Conservation (phyloP, 1,140 invertebrate species). For the Coenobita brevimanus region DNA sequence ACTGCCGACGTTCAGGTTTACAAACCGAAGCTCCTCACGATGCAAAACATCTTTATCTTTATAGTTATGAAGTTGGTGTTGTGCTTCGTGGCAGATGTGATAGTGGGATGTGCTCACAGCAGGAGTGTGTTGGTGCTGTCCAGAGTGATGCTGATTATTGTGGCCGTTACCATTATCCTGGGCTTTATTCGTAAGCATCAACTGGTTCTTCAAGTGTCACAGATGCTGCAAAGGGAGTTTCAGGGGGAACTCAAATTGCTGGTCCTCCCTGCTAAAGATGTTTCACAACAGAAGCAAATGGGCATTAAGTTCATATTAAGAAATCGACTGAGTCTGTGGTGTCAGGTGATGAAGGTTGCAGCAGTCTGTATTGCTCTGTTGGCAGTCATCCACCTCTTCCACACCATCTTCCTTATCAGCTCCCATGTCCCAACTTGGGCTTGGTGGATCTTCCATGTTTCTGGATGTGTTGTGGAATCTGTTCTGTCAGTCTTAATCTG, state of each 20-base stretch:
- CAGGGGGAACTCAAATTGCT: slow-evolving; percentile 50
- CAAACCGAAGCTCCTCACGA: slow-evolving; percentile 48
- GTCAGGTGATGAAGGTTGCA: slow-evolving; percentile 8
- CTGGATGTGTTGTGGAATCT: slow-evolving; percentile 21
- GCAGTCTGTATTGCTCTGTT: slow-evolving; percentile 1
- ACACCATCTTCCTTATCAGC: slow-evolving; percentile 48
- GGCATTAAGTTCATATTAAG: slow-evolving; percentile 41
- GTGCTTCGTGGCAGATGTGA: slow-evolving; percentile 44
- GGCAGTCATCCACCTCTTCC: slow-evolving; percentile 33
- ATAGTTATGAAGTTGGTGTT: slow-evolving; percentile 40
- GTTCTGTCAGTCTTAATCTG: neutral
- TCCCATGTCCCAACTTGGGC: slow-evolving; percentile 51
- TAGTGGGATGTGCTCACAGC: slow-evolving; percentile 51
- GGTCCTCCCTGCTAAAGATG: slow-evolving; percentile 43
- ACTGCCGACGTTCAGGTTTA: slow-evolving; percentile 49
- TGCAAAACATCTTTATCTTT: slow-evolving; percentile 45
- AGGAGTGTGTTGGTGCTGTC: slow-evolving; percentile 45
- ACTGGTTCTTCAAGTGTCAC: slow-evolving; percentile 24
- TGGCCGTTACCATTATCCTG: slow-evolving; percentile 11
- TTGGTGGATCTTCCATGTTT: slow-evolving; percentile 47
- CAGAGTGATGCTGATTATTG: slow-evolving; percentile 39
- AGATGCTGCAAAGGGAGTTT: slow-evolving; percentile 47
- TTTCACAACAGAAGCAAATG: slow-evolving; percentile 40
- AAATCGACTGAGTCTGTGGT: slow-evolving; percentile 35
- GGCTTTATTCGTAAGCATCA: slow-evolving; percentile 23